A percentile compares a stretch with the other conserved stretches of the same genome.
phyloP scores from a whole-genome alignment of 2,113 vertebrate species.

The Phylloscopus trochilus region DNA sequence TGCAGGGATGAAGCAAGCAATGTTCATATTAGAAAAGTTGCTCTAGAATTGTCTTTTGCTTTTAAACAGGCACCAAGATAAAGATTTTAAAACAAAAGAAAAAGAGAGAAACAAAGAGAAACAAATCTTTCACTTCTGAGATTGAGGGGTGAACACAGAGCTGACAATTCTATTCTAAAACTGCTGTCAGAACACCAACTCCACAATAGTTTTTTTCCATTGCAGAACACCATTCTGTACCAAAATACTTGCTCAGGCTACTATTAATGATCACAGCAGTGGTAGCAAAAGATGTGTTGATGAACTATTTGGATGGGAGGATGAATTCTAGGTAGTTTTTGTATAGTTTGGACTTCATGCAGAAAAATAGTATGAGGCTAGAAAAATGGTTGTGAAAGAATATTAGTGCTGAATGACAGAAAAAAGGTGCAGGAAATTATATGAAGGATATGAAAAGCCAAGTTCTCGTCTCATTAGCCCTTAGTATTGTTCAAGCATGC shows the following conservation, averaged over 20 bases:
- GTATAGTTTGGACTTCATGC: neutral
- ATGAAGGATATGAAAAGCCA: rapidly evolving
- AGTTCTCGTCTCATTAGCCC: neutral
- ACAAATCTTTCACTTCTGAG: neutral
- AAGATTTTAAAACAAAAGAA: neutral
- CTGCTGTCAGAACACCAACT: neutral
- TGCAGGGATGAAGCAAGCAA: neutral
- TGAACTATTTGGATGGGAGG: neutral
- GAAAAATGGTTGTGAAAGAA: neutral
- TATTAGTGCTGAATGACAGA: neutral
- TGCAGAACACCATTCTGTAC: neutral
- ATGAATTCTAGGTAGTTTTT: neutral
- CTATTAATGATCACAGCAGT: neutral
- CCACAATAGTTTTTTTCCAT: neutral
- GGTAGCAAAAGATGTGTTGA: neutral
- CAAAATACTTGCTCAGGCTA: neutral
- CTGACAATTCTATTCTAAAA: neutral
- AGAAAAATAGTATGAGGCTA: neutral
- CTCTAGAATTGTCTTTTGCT: neutral
- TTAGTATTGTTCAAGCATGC: neutral
- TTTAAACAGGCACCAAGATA: neutral
- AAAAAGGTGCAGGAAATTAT: neutral
- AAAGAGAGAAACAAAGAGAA: neutral
- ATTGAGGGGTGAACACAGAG: neutral
- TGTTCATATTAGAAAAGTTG: neutral